Percentiles rank a stretch among this genome's conserved stretches.
phyloP scores from a whole-genome alignment of 2,113 vertebrate species.

The Passer domesticus region DNA sequence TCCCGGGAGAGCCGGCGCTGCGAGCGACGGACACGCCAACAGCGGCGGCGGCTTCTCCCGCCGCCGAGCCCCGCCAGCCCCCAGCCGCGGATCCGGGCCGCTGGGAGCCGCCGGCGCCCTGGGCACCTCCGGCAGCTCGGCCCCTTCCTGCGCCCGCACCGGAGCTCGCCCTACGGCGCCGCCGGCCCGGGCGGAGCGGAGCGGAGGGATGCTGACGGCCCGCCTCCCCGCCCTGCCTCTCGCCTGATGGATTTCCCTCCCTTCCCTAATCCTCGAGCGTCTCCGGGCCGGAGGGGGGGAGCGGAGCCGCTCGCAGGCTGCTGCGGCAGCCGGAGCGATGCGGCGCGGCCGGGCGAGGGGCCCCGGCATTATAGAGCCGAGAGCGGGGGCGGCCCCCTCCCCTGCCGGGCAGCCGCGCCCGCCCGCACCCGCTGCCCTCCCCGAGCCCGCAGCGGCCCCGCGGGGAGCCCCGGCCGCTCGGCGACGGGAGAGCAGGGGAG shows the following conservation, averaged over 20 bases:
- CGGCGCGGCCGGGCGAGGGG: background rate
- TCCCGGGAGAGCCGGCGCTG: background rate
- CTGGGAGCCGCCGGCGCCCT: background rate
- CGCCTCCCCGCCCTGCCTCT: constrained; percentile 6
- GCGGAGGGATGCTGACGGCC: background rate
- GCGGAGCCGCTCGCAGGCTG: background rate
- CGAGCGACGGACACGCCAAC: background rate
- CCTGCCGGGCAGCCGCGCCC: background rate
- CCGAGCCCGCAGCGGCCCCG: background rate
- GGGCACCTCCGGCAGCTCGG: background rate
- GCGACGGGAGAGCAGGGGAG: background rate
- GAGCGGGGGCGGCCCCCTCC: background rate
- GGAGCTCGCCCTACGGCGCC: constrained; percentile 3
- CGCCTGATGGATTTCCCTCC: constrained; percentile 38
- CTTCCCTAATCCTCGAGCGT: background rate
- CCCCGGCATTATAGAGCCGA: background rate
- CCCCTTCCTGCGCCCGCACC: background rate
- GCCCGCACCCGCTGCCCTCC: background rate
- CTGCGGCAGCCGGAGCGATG: background rate
- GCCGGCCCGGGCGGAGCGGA: background rate
- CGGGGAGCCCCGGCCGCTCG: background rate
- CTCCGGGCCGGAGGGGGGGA: background rate
- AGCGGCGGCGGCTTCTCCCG: background rate
- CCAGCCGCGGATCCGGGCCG: background rate
- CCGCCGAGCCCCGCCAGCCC: background rate